phyloP scores from a whole-genome alignment of 2,888 invertebrate species.

The Rutpela maculata region DNA sequence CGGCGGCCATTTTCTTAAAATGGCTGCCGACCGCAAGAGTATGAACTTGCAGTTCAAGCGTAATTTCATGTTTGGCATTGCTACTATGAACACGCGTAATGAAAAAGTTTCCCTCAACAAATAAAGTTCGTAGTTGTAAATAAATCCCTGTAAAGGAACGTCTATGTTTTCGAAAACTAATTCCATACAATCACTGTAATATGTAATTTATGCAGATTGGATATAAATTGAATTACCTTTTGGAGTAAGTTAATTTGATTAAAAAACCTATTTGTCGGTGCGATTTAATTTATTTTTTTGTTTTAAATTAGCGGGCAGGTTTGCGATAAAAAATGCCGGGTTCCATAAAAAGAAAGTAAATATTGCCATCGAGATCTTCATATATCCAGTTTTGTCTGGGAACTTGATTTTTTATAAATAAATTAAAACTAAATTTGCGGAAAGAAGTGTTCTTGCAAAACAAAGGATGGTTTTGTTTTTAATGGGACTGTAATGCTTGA shows the following conservation, averaged over 20 bases:
- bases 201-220: constrained; percentile 34
- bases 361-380: not conserved
- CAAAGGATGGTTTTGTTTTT: too few species aligned
- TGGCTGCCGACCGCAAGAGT: too few species aligned
- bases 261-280: constrained; percentile 30
- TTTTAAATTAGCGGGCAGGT: constrained; percentile 10
- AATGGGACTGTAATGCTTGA: too few species aligned
- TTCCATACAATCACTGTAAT: constrained; percentile 2
- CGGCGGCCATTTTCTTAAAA: too few species aligned
- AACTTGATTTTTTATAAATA: not conserved
- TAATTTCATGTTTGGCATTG: too few species aligned
- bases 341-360: constrained; percentile 15
- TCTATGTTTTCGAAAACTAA: constrained; percentile 23
- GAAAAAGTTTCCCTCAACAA: too few species aligned
- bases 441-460: not conserved
- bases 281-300: constrained; percentile 20
- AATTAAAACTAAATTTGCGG: not conserved
- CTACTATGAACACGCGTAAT: too few species aligned
- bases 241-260: constrained; percentile 32
- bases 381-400: not conserved
- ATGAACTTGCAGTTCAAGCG: too few species aligned
- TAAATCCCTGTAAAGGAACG: not conserved
- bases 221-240: constrained; percentile 38
- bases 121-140: too few species aligned
- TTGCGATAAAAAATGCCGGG: constrained; percentile 6